Evolutionary conservation across 2,113 vertebrate species (phyloP), one percentile per base, ranked within the genome.

Genomic region (Sclerurus mexicanus): DNA sequence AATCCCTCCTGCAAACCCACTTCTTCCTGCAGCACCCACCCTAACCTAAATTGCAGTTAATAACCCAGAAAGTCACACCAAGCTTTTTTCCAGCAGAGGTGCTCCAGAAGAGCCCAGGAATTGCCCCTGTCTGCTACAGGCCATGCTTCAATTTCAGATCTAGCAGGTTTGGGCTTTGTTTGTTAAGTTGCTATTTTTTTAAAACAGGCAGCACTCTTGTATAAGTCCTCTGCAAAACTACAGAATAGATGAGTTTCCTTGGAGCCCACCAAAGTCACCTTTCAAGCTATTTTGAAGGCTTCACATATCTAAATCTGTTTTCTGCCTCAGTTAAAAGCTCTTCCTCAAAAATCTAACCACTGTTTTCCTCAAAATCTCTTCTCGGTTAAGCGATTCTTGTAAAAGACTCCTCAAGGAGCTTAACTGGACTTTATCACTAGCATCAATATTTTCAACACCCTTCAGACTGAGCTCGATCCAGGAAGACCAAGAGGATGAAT

Each of bases 201-300:
- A 6, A 69, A 85, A 20, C 40, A 95, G 56, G 37, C 89, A 76
- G 50, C 58, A 82, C 53, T 87, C 62, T 87, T 89, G 71, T 55
- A 0, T n/a, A 91, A 94, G 37, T 37, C 46, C 71, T 85, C 81
- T 3, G 16, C 93, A 93, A 73, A 91, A 78, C 87, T 78, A 77
- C 59, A 75, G 68, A 53, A 82, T 4, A 87, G 59, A 91, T 24
- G 53, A 92, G 96, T 95, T 95, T 91, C 93, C 95, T 96, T 94
- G 94, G 93, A 94, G 88, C 85, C 78, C 69, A 95, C 59, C 56
- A 72, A 92, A 95, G 94, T 91, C 74, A 76, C 74, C 63, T 73
- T 76, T 73, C 44, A 39, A 67, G 82, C 53, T 76, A 64, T 87
- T 91, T 56, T 73, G 56, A 87, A 86, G 62, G 40, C 42, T 91